phyloP scores from a whole-genome alignment of 2,888 invertebrate species.

The Poecilobothrus nobilitatus region DNA sequence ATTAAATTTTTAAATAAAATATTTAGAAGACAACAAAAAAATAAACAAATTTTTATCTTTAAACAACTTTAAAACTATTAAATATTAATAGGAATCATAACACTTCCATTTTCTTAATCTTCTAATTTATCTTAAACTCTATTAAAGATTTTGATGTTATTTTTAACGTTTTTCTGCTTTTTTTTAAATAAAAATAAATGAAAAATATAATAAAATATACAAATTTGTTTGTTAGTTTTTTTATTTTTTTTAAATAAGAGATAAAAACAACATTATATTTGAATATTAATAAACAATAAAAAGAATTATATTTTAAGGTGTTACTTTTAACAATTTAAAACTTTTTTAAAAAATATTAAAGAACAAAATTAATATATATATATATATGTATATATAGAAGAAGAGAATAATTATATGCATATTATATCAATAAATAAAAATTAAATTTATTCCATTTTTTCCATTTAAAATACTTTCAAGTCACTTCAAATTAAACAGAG shows the following conservation, averaged over 20 bases:
- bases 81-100: not conserved
- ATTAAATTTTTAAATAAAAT: too few species aligned
- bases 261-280: not conserved
- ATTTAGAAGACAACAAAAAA: not conserved
- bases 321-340: not conserved
- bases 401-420: too few species aligned
- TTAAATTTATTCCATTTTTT: not conserved
- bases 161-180: too few species aligned
- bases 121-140: not conserved
- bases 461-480: not conserved
- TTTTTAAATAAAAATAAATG: not conserved
- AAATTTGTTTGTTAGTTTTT: not conserved
- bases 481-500: constrained; percentile 3
- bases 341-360: not conserved
- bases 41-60: not conserved
- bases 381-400: too few species aligned
- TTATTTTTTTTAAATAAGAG: not conserved
- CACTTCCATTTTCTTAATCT: not conserved
- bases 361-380: too few species aligned
- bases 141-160: not conserved
- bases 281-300: not conserved
- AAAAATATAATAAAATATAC: not conserved
- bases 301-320: not conserved
- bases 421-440: not conserved
- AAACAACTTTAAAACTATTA: not conserved